Evolutionary conservation across 1,140 invertebrate species (phyloP).

Genomic region (Caenorhabditis tropicalis): DNA sequence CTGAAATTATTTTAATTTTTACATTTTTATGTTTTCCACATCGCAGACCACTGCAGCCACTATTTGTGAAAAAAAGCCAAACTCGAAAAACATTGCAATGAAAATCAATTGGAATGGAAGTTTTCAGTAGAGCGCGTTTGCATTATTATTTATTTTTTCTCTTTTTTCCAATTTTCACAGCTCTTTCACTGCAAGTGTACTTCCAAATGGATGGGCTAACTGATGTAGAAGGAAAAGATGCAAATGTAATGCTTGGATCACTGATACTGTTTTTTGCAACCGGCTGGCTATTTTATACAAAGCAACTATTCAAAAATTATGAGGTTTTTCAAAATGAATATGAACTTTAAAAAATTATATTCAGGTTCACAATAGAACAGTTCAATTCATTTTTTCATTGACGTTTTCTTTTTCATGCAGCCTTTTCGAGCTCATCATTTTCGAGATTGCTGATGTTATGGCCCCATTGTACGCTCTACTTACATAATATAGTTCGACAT

Average conservation of each 20-base stretch:
- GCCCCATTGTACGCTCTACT: constrained; percentile 78
- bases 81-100: background rate
- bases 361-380: constrained; percentile 77
- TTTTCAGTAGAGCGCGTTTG: background rate
- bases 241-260: constrained; percentile 4
- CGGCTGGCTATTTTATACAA: constrained; percentile 98
- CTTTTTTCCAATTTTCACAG: background rate
- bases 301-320: constrained; percentile 96
- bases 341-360: background rate
- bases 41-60: no score
- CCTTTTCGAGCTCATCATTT: constrained; percentile 99
- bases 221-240: constrained; percentile 27
- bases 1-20: background rate
- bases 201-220: constrained; percentile 16
- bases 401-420: constrained; percentile 97
- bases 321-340: constrained; percentile 77
- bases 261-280: constrained; percentile 85
- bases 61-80: no score
- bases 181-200: no score
- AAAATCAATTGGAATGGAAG: background rate
- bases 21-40: no score
- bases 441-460: constrained; percentile 94
- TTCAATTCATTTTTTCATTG: constrained; percentile 93
- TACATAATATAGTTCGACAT: background rate
- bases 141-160: background rate